Evolutionary conservation across 2,113 vertebrate species (phyloP), one percentile per base, ranked within the genome.

Genomic region (Tenebrosternarchus preto): DNA sequence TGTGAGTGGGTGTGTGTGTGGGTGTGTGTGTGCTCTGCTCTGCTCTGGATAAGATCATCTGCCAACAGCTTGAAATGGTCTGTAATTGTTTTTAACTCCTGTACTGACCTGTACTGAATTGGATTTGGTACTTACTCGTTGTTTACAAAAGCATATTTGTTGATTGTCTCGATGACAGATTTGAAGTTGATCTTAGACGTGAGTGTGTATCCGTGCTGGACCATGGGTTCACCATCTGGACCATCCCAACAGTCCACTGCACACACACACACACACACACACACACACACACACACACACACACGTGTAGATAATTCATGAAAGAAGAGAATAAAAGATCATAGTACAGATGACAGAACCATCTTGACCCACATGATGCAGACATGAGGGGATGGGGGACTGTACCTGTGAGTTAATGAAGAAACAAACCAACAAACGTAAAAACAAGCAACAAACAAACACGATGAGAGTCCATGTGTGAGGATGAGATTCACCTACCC

Each of bases 211-310:
- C 97, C 98, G 0, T 99, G 98, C 85, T 98, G 97, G 4, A 99
- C 98, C 33, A 99, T 95, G 0, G 98, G 98, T 73, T 99, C 98
- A 80, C 97, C 97, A 0, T 99, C 98, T 0, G 95, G 94, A 56
- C 98, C 98, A 55, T 99, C 98, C 98, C 98, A 99, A 71, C 98
- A 98, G 88, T 99, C 98, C 89, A 99, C 98, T 99, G 81, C 46
- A 8, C 22, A 73, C 22, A 67, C 78, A 69, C 0, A n/a, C 29
- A 56, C 25, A 84, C 25, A 57, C 9, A 24, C 15, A 43, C 22
- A 60, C 5, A 19, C 12, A 57, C n/a, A 68, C 60, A 69, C 1
- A 73, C 6, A 63, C 7, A 82, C 20, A 57, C 6, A 27, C 3
- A 50, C 20, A 25, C 3, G 1, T 17, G 29, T 19, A 7, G 3